Evolutionary conservation across 1,140 invertebrate genomes (phyloP), one percentile per base, ranked within the genome.

Genomic region (Ericerus pela): DNA sequence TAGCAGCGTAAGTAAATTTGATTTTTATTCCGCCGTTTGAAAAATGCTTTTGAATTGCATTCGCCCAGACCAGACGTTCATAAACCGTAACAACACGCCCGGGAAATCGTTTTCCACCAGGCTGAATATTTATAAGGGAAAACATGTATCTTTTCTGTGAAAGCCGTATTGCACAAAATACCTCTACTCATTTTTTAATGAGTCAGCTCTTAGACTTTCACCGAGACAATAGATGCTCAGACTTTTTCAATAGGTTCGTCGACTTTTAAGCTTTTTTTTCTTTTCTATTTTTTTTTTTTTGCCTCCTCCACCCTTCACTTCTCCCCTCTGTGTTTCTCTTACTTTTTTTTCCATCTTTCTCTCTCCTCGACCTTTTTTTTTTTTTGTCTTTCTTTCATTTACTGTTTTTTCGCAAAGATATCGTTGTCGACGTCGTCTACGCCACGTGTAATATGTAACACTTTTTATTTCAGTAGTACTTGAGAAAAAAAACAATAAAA

Each of bases 81-180:
- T n/a, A n/a, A n/a, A n/a, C n/a, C n/a, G 41, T 47, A 47, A 47
- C 22, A 47, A 47, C 41, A 47, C 41, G 41, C 22, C 41, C 41
- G 41, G 41, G 41, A 47, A 47, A 47, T 47, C 26, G 41, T 47
- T 47, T 47, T 47, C 41, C 41, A 47, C 10, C 26, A 47, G 41
- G 41, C 41, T 47, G 41, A 47, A 47, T 47, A 47, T 47, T 47
- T 47, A 47, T 47, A 47, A 47, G 41, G 41, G 41, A 47, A 47
- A 47, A 47, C 41, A 47, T 47, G 41, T 47, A 47, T 47, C 41
- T 47, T 47, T 47, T 47, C 41, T 47, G 20, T 24, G 26, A 18
- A 47, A 47, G 26, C 22, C 41, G 41, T 8, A 18, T 14, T 16
- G 41, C 41, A 24, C 41, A 47, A 24, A 47, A 47, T 47, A 47